Base-by-base conservation (phyloP, 2,888 invertebrate species). In the Chloroclysta siterata region DNA sequence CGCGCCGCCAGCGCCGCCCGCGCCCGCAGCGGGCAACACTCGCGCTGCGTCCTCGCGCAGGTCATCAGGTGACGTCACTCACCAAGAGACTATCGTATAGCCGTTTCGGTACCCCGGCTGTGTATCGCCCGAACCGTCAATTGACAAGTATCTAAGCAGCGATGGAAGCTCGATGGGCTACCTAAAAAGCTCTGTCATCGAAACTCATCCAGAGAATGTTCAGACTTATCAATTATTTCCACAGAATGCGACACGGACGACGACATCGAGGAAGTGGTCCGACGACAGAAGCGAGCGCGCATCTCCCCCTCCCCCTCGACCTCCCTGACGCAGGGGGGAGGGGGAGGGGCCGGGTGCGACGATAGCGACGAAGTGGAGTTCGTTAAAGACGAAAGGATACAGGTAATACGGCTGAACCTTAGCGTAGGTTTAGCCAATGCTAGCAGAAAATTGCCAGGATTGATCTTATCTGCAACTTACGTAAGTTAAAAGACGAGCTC, bases 171-270 rank as follows among this genome's bases (percentile, higher is more conserved):
- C n/a, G n/a, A n/a, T 79, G 62, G 79, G 75, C 56, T 73, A n/a
- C 13, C 44, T 52, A 0, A 22, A 22, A 17, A 22, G n/a, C 0
- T 6, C 42, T 5, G 2, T 44, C 44, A 44, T 29, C 29, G 29
- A 29, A 29, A 29, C 29, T 29, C 29, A 29, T 29, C 29, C 29
- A 29, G 29, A 5, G 6, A 29, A 29, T 29, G 4, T 6, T 29
- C 0, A 29, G 6, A 6, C 33, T 8, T 8, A 11, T 11, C 0
- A 8, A 11, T 11, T 39, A 7, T 56, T 14, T 3, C 84, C 11
- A 85, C 71, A 82, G 83, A 79, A 65, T 79, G 86, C 28, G 94
- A 95, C 78, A 95, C 95, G 0, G 95, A 95, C 71, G 95, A 95
- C 69, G 94, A 95, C 79, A 94, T 95, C 53, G 92, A 94, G 72